These are phyloP conservation scores for Pogonocichla stellata DNA, from an alignment of 2,113 vertebrate genomes.

Conservation along the genomic window DNA sequence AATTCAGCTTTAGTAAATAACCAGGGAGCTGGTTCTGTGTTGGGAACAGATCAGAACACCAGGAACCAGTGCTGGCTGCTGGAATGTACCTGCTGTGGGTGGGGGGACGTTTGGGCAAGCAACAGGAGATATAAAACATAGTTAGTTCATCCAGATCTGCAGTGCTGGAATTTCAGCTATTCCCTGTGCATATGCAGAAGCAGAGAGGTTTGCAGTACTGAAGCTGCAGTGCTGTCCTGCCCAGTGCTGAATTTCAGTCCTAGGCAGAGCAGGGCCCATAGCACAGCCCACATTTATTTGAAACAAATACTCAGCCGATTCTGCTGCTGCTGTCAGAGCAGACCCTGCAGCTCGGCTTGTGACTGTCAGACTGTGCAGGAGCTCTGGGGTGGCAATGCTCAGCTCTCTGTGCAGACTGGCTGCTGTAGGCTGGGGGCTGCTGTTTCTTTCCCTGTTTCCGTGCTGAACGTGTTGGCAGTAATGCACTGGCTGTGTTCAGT, in stretches of 20 bases:
- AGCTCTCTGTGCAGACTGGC: not conserved
- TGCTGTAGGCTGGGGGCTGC: not conserved
- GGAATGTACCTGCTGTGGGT: not conserved
- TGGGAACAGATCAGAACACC: not conserved
- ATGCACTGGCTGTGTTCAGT: not conserved
- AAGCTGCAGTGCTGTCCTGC: not conserved
- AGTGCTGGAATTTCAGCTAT: not conserved
- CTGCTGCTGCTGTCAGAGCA: not conserved
- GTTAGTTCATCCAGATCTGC: not conserved
- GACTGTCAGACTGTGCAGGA: not conserved
- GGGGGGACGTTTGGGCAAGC: not conserved
- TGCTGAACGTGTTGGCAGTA: not conserved
- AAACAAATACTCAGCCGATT: not conserved
- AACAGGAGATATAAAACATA: not conserved
- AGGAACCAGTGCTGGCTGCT: not conserved
- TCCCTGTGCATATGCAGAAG: not conserved
- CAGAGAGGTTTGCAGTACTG: not conserved
- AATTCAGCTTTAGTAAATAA: not conserved
- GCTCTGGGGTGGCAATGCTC: not conserved
- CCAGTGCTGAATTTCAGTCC: no score
- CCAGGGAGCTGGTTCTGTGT: not conserved
- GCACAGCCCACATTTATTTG: accelerated
- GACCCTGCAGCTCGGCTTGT: accelerated
- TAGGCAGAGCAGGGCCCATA: not conserved
- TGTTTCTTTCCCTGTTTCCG: not conserved